These are phyloP conservation scores for Aphidius ervi DNA, from an alignment of 1,140 invertebrate species.

Conservation along the genomic window DNA sequence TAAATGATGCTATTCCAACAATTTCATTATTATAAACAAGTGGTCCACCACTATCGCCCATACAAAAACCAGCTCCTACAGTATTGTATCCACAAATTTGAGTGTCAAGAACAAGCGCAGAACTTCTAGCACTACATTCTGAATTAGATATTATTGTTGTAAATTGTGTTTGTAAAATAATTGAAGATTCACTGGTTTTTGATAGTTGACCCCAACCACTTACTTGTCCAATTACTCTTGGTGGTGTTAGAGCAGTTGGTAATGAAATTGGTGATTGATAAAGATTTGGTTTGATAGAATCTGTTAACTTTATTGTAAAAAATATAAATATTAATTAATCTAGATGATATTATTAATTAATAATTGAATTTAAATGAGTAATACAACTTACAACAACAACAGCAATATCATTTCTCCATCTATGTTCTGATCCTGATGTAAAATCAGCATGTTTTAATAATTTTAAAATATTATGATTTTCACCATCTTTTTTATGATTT, in stretches of 20 bases:
- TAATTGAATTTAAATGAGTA: not conserved
- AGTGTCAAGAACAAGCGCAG: slow-evolving; percentile 12
- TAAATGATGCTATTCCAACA: slow-evolving; percentile 59
- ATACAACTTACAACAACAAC: slow-evolving; percentile 15
- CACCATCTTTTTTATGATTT: slow-evolving; percentile 8
- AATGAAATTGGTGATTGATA: not conserved
- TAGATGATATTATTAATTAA: no score
- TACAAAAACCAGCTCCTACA: slow-evolving; percentile 22
- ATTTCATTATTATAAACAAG: slow-evolving; percentile 29
- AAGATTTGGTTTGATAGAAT: no score
- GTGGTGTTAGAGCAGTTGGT: slow-evolving; percentile 11
- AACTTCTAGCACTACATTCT: slow-evolving; percentile 18
- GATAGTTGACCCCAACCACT: slow-evolving; percentile 21
- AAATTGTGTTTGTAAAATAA: slow-evolving; percentile 15
- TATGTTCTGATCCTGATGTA: slow-evolving; percentile 8
- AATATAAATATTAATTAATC: not conserved
- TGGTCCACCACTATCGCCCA: slow-evolving; percentile 25
- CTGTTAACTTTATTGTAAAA: not conserved
- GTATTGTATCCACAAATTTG: slow-evolving; percentile 24
- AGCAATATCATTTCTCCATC: slow-evolving; percentile 21
- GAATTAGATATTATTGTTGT: slow-evolving; percentile 18
- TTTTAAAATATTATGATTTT: slow-evolving; percentile 7
- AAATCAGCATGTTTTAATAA: slow-evolving; percentile 13
- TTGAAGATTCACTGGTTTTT: slow-evolving; percentile 4
- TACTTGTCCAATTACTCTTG: slow-evolving; percentile 5